Percentiles rank a stretch among this genome's conserved stretches.
These are phyloP conservation scores for Rallus crepitans DNA, from an alignment of 2,797 vertebrate genomes.

Conservation along the genomic window DNA sequence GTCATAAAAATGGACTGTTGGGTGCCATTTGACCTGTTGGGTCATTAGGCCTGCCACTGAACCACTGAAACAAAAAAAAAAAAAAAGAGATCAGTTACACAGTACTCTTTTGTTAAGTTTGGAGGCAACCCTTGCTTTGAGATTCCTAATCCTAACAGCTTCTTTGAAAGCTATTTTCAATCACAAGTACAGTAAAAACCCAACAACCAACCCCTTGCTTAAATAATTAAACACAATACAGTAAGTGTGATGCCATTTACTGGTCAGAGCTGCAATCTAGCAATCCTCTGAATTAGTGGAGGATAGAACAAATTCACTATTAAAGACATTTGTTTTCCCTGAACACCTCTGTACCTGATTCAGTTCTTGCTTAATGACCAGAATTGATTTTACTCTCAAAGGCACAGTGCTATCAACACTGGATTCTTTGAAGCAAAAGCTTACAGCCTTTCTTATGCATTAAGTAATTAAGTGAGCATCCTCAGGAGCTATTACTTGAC, in stretches of 20 bases:
- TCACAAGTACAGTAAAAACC: neutral
- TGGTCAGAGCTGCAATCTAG: neutral
- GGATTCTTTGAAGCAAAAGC: constrained; percentile 11
- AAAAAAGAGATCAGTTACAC: neutral
- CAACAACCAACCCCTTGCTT: neutral
- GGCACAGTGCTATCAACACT: neutral
- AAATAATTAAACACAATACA: neutral
- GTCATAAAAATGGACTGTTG: neutral
- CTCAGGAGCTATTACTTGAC: constrained; percentile 6
- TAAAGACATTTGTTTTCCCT: neutral
- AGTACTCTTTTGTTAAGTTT: neutral
- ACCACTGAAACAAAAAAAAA: constrained; percentile 23
- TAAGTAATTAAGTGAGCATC: neutral
- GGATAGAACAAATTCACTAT: neutral
- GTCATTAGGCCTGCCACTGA: neutral
- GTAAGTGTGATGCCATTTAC: neutral
- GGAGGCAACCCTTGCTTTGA: neutral
- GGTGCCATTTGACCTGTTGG: neutral
- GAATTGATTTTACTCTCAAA: constrained; percentile 15
- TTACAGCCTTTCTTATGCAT: neutral
- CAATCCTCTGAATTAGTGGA: neutral
- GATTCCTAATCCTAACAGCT: constrained; percentile 4
- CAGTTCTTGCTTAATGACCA: neutral
- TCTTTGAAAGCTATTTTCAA: constrained; percentile 19
- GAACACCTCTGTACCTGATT: neutral